Evolutionary conservation across 2,888 invertebrate genomes (phyloP), one percentile per base, ranked within the genome.

Genomic region (Trachelus troglodyta): DNA sequence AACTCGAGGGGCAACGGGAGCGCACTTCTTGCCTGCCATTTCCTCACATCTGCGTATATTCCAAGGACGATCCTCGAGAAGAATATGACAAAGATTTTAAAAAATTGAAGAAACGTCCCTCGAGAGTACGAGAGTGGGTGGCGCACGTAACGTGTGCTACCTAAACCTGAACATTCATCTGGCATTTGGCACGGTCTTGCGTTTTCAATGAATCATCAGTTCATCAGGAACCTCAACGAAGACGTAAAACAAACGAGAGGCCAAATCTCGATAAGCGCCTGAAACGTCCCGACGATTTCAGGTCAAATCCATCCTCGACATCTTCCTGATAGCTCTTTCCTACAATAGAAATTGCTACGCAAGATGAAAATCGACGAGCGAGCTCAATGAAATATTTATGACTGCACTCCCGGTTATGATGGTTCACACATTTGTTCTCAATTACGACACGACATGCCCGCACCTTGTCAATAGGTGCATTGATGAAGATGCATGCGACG

Each of bases 351-450:
- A 15, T 40, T 15, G 4, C 40, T 1, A 40, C 40, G 31, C 74
- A 35, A 12, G 3, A 30, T 40, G 30, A 1, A 40, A 40, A 74
- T 37, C 74, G 76, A 68, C 69, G 69, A 75, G 75, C 81, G 77
- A 76, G 74, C 77, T 15, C 77, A 77, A 77, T 83, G 83, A 84
- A 85, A 85, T 85, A 85, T 85, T 82, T 82, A 85, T 85, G 83
- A 83, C 74, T 74, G 15, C 40, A 69, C 76, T 75, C 74, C 71
- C 74, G 68, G 69, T 75, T 56, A 69, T 1, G 35, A 73, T 40
- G n/a, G 68, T 78, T 78, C 82, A 79, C 84, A 83, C 84, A 81
- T 84, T 83, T 82, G 79, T 82, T 81, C 79, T 77, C 79, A 80
- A 83, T 83, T 81, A 83, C 81, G 81, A 82, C 78, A 81, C 75